Evolutionary conservation across 2,888 invertebrate species (phyloP), one percentile per base, ranked within the genome.

Genomic region (Andrena trimmerana): DNA sequence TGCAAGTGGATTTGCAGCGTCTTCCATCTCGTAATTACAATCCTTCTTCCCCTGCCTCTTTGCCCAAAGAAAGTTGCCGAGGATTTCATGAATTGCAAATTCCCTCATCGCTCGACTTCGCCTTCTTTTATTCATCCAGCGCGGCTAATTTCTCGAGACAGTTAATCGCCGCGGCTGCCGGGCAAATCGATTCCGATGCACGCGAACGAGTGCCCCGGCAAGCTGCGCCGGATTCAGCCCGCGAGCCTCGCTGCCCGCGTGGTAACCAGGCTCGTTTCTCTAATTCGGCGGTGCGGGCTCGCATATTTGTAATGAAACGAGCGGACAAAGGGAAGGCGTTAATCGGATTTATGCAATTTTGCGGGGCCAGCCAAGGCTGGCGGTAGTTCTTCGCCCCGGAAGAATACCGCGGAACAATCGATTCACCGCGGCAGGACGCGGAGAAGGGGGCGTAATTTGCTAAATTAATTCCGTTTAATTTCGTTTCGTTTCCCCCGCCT

Each of bases 401-500:
- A 16, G 60, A 31, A n/a, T 62, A 33, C 69, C 59, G 59, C 29
- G 69, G 67, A 59, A 42, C 42, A 69, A 69, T 69, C 69, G 59
- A 69, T 69, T 69, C 27, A 42, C 29, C 42, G 8, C 33, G 24
- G 1, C 57, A 13, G 10, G 24, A 0, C 2, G 16, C 57, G 59
- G 24, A 57, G 57, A 69, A 42, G 42, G 29, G 16, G 42, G 57
- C 59, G 48, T 69, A 80, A 80, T 71, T 71, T 48, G 54, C 66
- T 80, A 48, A 57, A 78, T 78, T 80, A 80, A 78, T 80, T 71
- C 71, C 71, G 71, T 81, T 67, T 81, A 78, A 81, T 81, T 78
- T 78, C 80, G 72, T 57, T 57, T 59, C 66, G 59, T 16, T 33
- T n/a, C 48, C 48, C 65, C 59, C 36, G 48, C 20, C 36, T 24